phyloP scores from a whole-genome alignment of 2,888 invertebrate species.

The Bombylius discolor region DNA sequence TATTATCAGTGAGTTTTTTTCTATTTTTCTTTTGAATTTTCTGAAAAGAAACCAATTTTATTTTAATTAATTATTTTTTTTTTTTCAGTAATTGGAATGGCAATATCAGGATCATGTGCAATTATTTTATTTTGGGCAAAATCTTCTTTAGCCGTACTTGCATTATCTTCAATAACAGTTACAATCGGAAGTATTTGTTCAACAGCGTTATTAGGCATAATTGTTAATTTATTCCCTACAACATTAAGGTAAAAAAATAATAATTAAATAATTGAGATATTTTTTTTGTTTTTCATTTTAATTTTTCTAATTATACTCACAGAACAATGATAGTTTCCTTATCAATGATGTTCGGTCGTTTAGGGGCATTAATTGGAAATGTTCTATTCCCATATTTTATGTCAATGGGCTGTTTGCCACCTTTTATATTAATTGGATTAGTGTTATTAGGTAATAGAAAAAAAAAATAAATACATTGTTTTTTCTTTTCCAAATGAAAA shows the following conservation, averaged over 20 bases:
- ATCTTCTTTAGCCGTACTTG: slow-evolving; percentile 40
- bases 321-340: slow-evolving; percentile 62
- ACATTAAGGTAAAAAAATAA: slow-evolving; percentile 24
- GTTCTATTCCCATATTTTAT: slow-evolving; percentile 56
- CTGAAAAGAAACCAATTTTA: neutral
- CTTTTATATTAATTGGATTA: slow-evolving; percentile 53
- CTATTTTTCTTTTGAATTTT: neutral
- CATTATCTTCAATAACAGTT: slow-evolving; percentile 42
- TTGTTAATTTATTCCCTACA: slow-evolving; percentile 30
- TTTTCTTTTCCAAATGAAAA: neutral
- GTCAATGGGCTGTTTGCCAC: slow-evolving; percentile 54
- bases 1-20: slow-evolving; percentile 37
- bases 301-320: slow-evolving; percentile 17
- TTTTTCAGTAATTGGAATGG: slow-evolving; percentile 30
- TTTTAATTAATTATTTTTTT: neutral
- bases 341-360: slow-evolving; percentile 56
- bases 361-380: slow-evolving; percentile 59
- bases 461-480: neutral
- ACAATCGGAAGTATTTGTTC: slow-evolving; percentile 27
- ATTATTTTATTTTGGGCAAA: slow-evolving; percentile 43
- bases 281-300: slow-evolving; percentile 37
- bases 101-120: slow-evolving; percentile 39
- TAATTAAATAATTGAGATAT: slow-evolving; percentile 41
- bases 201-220: slow-evolving; percentile 28
- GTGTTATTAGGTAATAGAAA: slow-evolving; percentile 44